Evolutionary conservation across 2,888 invertebrate genomes (phyloP).

Genomic region (Caenorhabditis sp.): DNA sequence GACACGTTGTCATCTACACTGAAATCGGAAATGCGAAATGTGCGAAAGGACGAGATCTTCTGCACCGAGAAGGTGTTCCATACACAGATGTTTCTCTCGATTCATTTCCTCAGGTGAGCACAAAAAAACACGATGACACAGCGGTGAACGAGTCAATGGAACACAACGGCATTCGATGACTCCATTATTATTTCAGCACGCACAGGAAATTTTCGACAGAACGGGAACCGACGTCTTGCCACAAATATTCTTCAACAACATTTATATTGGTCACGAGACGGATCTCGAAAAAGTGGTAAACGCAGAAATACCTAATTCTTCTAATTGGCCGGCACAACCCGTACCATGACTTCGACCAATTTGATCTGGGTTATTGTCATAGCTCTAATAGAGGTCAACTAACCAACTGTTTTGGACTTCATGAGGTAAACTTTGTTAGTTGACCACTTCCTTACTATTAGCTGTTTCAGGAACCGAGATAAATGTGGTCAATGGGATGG

Average conservation of each 20-base stretch:
- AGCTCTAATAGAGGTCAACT: no score
- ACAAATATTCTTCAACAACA: slow-evolving; percentile 84
- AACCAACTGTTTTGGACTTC: no score
- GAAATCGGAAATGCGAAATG: slow-evolving; percentile 64
- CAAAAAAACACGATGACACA: slow-evolving; percentile 14
- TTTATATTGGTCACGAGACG: slow-evolving; percentile 84
- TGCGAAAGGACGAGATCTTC: slow-evolving; percentile 60
- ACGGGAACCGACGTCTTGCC: slow-evolving; percentile 83
- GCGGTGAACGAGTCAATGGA: slow-evolving; percentile 42
- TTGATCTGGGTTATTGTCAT: no score
- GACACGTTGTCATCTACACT: slow-evolving; percentile 68
- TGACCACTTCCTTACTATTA: no score
- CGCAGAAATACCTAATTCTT: no score
- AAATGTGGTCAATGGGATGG: no score
- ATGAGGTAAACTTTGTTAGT: no score
- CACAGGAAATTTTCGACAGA: slow-evolving; percentile 80
- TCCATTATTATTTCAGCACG: slow-evolving; percentile 66
- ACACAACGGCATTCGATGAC: slow-evolving; percentile 39
- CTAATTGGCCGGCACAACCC: no score
- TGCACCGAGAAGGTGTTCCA: slow-evolving; percentile 77
- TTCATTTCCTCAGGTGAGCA: slow-evolving; percentile 81
- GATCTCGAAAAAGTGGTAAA: slow-evolving; percentile 83
- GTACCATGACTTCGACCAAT: no score
- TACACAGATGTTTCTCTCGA: slow-evolving; percentile 84
- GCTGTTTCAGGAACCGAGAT: no score